phyloP scores from a whole-genome alignment of 2,797 vertebrate genomes.

The Semotilus atromaculatus region DNA sequence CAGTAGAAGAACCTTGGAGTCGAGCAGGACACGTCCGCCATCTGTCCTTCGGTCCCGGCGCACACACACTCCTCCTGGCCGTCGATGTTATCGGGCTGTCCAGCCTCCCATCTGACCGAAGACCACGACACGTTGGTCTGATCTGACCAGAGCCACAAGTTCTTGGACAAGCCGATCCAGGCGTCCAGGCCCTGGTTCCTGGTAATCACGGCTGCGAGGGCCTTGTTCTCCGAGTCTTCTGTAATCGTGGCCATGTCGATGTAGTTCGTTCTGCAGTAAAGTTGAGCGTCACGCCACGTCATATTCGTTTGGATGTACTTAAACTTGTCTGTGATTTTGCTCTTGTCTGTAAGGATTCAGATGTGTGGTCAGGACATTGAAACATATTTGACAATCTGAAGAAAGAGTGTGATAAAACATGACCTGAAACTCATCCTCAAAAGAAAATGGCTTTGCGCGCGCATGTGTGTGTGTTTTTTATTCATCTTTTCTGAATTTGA shows the following conservation, averaged over 20 bases:
- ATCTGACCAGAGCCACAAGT: conserved; percentile 44
- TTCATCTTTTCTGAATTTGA: neutral
- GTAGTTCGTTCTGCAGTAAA: conserved; percentile 8
- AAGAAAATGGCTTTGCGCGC: no score
- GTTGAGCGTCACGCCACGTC: neutral
- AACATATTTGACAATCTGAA: neutral
- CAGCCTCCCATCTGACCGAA: neutral
- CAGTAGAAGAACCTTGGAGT: neutral
- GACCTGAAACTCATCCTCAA: neutral
- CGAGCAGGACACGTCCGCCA: neutral
- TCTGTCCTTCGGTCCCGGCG: neutral
- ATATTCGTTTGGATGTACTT: neutral
- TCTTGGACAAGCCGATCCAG: conserved; percentile 49
- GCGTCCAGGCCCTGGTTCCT: rapidly evolving
- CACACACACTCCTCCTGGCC: neutral
- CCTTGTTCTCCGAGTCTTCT: rapidly evolving
- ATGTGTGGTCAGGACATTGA: neutral
- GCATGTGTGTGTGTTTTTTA: neutral
- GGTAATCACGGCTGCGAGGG: rapidly evolving
- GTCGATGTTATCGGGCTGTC: neutral
- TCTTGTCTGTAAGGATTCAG: conserved; percentile 5
- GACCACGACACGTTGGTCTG: neutral
- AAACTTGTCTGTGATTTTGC: rapidly evolving
- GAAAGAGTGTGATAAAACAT: neutral
- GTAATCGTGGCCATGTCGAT: neutral